Evolutionary conservation across 2,113 vertebrate genomes (phyloP).

Genomic region (Ovis aries): ARS-UI_Ramb_v3.0 NC_056059.1:77411501-77412000

Average conservation of each 20-base stretch:
- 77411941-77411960: neutral
- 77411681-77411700: neutral
- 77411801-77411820: neutral
- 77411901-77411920: neutral
- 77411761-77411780: conserved; percentile 10
- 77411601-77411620: neutral
- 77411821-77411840: neutral
- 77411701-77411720: neutral
- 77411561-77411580: neutral
- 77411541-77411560: neutral
- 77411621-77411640: conserved; percentile 14
- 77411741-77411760: neutral
- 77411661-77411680: neutral
- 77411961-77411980: neutral
- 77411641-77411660: neutral
- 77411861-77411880: neutral
- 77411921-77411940: neutral
- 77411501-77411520: neutral
- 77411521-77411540: neutral
- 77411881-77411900: neutral
- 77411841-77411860: neutral
- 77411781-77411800: neutral
- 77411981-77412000: neutral
- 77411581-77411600: neutral
- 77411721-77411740: neutral